phyloP scores from a whole-genome alignment of 2,888 invertebrate species.

The Gasteruption jaculator region DNA sequence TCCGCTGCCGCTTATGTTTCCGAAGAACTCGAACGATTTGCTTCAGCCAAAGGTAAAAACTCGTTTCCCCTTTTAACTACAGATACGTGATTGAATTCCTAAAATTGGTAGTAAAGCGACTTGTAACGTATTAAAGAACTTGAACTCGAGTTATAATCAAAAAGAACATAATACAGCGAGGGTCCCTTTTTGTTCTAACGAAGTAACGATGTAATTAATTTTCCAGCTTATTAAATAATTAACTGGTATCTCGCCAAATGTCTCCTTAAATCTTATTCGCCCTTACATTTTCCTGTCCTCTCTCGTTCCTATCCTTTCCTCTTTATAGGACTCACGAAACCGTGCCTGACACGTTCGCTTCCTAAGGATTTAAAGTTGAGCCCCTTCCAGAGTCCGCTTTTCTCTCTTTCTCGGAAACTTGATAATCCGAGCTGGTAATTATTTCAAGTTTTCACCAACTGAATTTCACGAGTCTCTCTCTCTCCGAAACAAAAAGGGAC shows the following conservation, averaged over 20 bases:
- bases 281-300: slow-evolving; percentile 5
- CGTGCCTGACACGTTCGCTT: slow-evolving; percentile 11
- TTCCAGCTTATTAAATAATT: slow-evolving; percentile 47
- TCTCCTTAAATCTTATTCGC: slow-evolving; percentile 18
- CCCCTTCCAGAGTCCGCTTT: neutral
- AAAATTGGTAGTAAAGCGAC: too few relatives aligned
- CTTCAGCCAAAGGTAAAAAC: neutral
- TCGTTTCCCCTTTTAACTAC: neutral
- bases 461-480: slow-evolving; percentile 16
- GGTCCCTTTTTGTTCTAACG: slow-evolving; percentile 28
- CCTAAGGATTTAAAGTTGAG: slow-evolving; percentile 19
- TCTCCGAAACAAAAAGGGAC: neutral
- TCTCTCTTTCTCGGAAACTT: slow-evolving; percentile 22
- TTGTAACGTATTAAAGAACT: too few relatives aligned
- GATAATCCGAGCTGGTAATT: slow-evolving; percentile 38
- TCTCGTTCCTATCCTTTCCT: slow-evolving; percentile 6
- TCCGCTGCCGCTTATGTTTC: too few relatives aligned
- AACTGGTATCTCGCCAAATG: slow-evolving; percentile 34
- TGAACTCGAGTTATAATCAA: slow-evolving; percentile 10
- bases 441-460: slow-evolving; percentile 37
- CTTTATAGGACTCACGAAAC: slow-evolving; percentile 11
- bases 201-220: slow-evolving; percentile 40
- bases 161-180: neutral
- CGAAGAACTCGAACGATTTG: neutral
- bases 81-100: too few relatives aligned